Percentiles rank a stretch among this genome's conserved stretches.
Conservation (phyloP, 2,113 vertebrate species). For the Notarius quadriscutis region DNA sequence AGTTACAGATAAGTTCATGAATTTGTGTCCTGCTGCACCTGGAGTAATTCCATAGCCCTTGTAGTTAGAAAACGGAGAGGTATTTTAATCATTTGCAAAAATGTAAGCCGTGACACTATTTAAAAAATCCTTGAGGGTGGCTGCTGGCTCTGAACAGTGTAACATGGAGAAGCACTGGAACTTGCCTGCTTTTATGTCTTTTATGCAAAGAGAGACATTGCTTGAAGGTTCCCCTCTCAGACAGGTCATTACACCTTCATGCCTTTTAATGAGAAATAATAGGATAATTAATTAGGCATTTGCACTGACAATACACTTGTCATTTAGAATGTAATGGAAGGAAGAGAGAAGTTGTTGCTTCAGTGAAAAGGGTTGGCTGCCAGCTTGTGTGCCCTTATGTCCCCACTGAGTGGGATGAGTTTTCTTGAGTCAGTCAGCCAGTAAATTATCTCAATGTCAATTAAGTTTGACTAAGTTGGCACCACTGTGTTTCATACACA, state of each 20-base stretch:
- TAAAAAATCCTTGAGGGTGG: neutral
- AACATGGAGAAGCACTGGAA: conserved; percentile 12
- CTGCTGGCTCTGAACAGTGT: neutral
- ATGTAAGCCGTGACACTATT: neutral
- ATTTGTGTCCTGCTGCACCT: neutral
- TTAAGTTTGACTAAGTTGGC: conserved; percentile 45
- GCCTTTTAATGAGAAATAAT: conserved; percentile 54
- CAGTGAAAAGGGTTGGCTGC: conserved; percentile 16
- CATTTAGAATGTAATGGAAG: neutral
- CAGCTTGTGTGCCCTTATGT: neutral
- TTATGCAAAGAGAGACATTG: conserved; percentile 7
- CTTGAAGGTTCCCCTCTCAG: conserved; percentile 28
- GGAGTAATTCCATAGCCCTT: conserved; percentile 8
- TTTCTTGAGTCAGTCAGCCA: conserved; percentile 49
- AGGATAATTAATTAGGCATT: conserved; percentile 49
- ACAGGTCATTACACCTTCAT: conserved; percentile 42
- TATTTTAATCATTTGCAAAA: conserved; percentile 26
- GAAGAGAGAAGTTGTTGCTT: conserved; percentile 22
- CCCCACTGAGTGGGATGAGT: conserved; percentile 16
- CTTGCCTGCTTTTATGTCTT: conserved; percentile 21
- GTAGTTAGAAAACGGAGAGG: neutral
- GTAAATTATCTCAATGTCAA: conserved; percentile 53
- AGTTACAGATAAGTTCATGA: conserved; percentile 23
- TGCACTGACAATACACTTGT: conserved; percentile 4
- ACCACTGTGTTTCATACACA: conserved; percentile 9